Evolutionary conservation across 2,797 vertebrate species (phyloP), one percentile per base, ranked within the genome.

Genomic region (Periophthalmus magnuspinnatus): DNA sequence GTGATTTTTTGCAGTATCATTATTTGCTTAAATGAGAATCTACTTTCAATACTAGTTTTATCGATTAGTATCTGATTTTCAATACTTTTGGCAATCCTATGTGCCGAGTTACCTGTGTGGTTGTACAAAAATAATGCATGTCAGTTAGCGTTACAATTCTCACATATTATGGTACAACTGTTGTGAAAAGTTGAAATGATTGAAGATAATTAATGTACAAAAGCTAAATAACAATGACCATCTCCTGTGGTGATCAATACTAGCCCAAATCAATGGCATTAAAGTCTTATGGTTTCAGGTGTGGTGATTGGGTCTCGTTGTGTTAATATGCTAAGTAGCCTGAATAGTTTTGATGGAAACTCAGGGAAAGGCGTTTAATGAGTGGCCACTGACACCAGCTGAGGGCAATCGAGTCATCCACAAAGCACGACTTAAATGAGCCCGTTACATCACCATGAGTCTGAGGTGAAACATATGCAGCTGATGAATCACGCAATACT

Each of bases 341-440:
- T 36, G 48, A 54, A 0, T 3, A 9, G 7, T 45, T 70, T 21
- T 70, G 28, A 69, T 65, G 0, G 0, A 32, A 47, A 24, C 63
- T 65, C 63, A 50, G 14, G 63, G 55, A 56, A 64, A 67, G 36
- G 56, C 47, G 21, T 21, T 66, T 70, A 66, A 76, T 64, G 10
- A 68, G 32, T 22, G n/a, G 17, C 5, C 5, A 22, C 52, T 2
- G 32, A 69, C 24, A 54, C 14, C 54, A 24, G 47, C 65, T 72
- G 55, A 72, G 70, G 68, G 50, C 28, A 7, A 11, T 76, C 48
- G 41, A 9, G 60, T 22, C 69, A 62, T 67, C 68, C 58, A 77
- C 71, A 19, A 50, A 33, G 21, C 47, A 67, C 48, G 52, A 50
- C 22, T n/a, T 16, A 32, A 48, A 41, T 22, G 48, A 57, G 45